A percentile compares a stretch with the other conserved stretches of the same genome.
Evolutionary conservation across 2,888 invertebrate species (phyloP).

Genomic region (Leptopilina drosophilae): DNA sequence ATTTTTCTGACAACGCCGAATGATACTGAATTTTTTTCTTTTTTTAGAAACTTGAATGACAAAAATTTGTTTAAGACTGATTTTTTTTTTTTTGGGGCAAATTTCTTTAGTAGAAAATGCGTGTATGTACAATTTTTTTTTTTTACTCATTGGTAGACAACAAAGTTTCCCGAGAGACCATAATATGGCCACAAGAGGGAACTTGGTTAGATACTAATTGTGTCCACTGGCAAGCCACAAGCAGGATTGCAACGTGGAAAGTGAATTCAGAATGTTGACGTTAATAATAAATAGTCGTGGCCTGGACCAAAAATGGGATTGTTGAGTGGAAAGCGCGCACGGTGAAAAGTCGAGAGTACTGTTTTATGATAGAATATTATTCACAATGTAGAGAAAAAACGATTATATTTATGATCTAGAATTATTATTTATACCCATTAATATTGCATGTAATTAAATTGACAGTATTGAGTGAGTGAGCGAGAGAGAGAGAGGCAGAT

Average conservation of each 20-base stretch:
- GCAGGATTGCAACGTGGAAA: constrained; percentile 37
- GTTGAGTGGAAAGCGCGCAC: constrained; percentile 26
- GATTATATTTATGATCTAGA: constrained; percentile 5
- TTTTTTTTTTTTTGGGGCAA: background rate
- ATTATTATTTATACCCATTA: constrained; percentile 15
- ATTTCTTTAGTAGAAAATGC: background rate
- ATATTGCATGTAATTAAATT: constrained; percentile 7
- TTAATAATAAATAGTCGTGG: constrained; percentile 39
- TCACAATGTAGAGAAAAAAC: constrained; percentile 4
- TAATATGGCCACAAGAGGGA: constrained; percentile 12
- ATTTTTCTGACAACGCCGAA: no score
- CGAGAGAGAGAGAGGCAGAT: no score
- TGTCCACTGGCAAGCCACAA: constrained; percentile 33
- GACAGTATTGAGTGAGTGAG: background rate
- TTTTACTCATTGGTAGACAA: background rate
- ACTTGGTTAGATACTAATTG: constrained; percentile 37
- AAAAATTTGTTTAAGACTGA: no score
- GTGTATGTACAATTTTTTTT: background rate
- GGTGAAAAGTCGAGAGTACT: constrained; percentile 30
- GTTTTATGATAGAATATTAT: constrained; percentile 31
- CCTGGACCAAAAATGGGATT: constrained; percentile 40
- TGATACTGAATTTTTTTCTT: no score
- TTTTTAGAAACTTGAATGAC: no score
- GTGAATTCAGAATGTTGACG: constrained; percentile 38
- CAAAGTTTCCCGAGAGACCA: constrained; percentile 26